Evolutionary conservation across 2,113 vertebrate species (phyloP), one percentile per base, ranked within the genome.

Genomic region (Pithys albifrons): DNA sequence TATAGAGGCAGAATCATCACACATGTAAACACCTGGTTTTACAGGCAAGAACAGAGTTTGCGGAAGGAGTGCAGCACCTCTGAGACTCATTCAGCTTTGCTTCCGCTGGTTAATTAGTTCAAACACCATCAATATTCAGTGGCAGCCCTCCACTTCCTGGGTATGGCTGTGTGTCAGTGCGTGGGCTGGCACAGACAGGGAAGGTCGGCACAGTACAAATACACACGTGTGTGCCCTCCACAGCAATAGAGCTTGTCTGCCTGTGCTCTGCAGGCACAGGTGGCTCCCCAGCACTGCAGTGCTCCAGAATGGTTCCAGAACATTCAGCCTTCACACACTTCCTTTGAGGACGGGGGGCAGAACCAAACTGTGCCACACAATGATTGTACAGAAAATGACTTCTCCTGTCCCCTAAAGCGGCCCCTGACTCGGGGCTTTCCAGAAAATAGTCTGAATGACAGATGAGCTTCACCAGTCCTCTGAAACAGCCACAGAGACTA

Each of bases 51-150:
- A 39, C 62, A 48, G 61, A 70, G 86, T 55, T 79, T 86, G 92
- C 17, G 14, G 87, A 70, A 96, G 81, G 49, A 80, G 64, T 0
- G 69, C 78, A 67, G 86, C 82, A 85, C 89, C 81, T 85, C 87
- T 16, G 87, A 89, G 93, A 88, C 64, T 94, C 78, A 37, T 65
- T 84, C 94, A 89, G 95, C 94, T 87, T n/a, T 62, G 78, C 81
- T 95, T 96, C 93, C 46, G 13, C 78, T 61, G 66, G n/a, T 79
- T 95, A 88, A 94, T 79, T 79, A 94, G 43, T 39, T 93, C 94
- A 84, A 96, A 92, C 54, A 8, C 35, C 81, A 93, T 82, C 89
- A 89, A 78, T 92, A 85, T 91, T 95, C 88, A 89, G 3, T 48
- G 87, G 82, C 52, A 90, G 67, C 69, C 19, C 54, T 45, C 25